A percentile compares a stretch with the other conserved stretches of the same genome.
phyloP scores from a whole-genome alignment of 2,113 vertebrate genomes.

The Dipodomys ordii region DNA sequence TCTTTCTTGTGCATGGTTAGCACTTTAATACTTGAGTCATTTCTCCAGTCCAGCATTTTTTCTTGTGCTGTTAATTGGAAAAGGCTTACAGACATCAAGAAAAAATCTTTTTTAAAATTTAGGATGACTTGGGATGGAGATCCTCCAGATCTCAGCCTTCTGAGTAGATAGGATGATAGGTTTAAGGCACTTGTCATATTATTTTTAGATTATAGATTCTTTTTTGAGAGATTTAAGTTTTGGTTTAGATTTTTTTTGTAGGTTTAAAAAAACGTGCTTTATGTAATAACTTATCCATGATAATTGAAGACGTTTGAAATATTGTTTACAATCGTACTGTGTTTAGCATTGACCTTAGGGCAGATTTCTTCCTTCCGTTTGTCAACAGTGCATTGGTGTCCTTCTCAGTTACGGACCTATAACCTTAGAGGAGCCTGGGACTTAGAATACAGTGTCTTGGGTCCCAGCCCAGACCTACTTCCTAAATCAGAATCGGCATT shows the following conservation, averaged over 20 bases:
- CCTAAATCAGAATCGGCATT: conserved; percentile 39
- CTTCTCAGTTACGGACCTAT: not conserved
- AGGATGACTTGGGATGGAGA: too few species aligned
- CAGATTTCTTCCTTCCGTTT: not conserved
- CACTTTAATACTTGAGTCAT: too few species aligned
- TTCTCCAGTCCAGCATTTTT: too few species aligned
- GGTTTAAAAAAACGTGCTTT: conserved; percentile 13
- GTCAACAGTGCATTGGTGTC: not conserved
- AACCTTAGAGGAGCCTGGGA: not conserved
- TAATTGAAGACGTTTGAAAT: conserved; percentile 29
- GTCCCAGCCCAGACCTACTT: not conserved
- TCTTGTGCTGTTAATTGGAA: too few species aligned
- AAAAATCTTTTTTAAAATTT: too few species aligned
- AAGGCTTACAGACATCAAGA: too few species aligned
- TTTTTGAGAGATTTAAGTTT: not conserved
- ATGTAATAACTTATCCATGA: not conserved
- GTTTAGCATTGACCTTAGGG: conserved; percentile 5
- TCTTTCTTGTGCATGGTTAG: too few species aligned
- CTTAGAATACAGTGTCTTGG: not conserved
- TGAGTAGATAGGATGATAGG: too few species aligned
- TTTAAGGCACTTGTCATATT: not conserved
- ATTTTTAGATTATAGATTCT: conserved; percentile 25
- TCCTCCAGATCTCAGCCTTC: too few species aligned
- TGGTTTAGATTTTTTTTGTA: not conserved
- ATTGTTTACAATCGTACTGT: not conserved